phyloP scores from a whole-genome alignment of 2,113 vertebrate genomes.

The Lepus timidus region DNA sequence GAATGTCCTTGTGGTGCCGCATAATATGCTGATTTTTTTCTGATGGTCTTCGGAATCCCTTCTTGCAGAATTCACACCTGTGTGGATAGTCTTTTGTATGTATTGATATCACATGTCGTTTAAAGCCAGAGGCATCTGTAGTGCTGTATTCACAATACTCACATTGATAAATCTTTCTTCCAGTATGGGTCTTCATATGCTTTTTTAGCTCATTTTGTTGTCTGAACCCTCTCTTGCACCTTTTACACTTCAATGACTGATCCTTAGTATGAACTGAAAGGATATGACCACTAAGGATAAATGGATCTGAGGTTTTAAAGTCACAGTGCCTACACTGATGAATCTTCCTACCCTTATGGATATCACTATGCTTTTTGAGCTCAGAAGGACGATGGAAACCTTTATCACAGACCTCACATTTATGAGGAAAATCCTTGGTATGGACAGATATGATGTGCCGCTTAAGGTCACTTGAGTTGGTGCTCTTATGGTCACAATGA shows the following conservation, averaged over 20 bases:
- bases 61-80: slow-evolving; percentile 99
- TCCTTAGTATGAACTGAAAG: slow-evolving; percentile 99
- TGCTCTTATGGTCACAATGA: slow-evolving; percentile 99
- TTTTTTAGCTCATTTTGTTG: slow-evolving; percentile 98
- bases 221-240: slow-evolving; percentile 97
- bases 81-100: slow-evolving; percentile 99
- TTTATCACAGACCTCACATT: slow-evolving; percentile 99
- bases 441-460: slow-evolving; percentile 99
- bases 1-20: slow-evolving; percentile 98
- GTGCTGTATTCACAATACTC: slow-evolving; percentile 99
- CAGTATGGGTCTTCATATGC: slow-evolving; percentile 99
- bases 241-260: slow-evolving; percentile 99
- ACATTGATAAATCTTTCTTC: slow-evolving; percentile 99
- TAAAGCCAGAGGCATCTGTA: slow-evolving; percentile 99
- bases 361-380: slow-evolving; percentile 98
- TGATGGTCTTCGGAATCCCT: slow-evolving; percentile 98
- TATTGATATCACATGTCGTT: slow-evolving; percentile 99
- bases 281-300: slow-evolving; percentile 98
- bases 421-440: slow-evolving; percentile 99
- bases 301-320: slow-evolving; percentile 98
- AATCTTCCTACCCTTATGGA: slow-evolving; percentile 97
- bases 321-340: slow-evolving; percentile 99
- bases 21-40: slow-evolving; percentile 99
- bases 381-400: slow-evolving; percentile 99
- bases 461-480: slow-evolving; percentile 99